These are phyloP conservation scores for Megamerina dolium DNA, from an alignment of 2,888 invertebrate genomes.

Conservation along the genomic window DNA sequence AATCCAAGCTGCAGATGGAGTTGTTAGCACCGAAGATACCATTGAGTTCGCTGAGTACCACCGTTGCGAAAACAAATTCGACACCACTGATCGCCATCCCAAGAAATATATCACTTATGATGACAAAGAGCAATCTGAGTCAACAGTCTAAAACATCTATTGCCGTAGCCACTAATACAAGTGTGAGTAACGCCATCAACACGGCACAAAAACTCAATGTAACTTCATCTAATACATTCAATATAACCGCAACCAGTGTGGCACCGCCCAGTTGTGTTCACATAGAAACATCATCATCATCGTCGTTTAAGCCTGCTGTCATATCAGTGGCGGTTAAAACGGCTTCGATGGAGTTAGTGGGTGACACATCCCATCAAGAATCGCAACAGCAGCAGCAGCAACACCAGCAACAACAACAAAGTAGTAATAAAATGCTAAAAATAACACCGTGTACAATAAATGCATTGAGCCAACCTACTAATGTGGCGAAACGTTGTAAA, in stretches of 20 bases:
- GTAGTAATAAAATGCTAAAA: constrained; percentile 10
- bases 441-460: constrained; percentile 5
- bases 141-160: constrained; percentile 24
- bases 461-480: constrained; percentile 6
- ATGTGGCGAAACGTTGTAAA: constrained; percentile 50
- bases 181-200: constrained; percentile 14
- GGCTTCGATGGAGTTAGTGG: constrained; percentile 1
- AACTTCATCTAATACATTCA: constrained; percentile 9
- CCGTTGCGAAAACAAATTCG: constrained; percentile 8
- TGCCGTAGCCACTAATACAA: constrained; percentile 17
- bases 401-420: too few relatives aligned
- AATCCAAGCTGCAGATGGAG: constrained; percentile 2
- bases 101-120: constrained; percentile 33
- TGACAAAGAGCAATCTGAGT: constrained; percentile 28
- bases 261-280: neutral
- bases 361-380: constrained; percentile 5
- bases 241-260: constrained; percentile 5
- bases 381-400: too few relatives aligned
- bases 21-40: constrained; percentile 2
- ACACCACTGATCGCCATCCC: constrained; percentile 31
- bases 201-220: constrained; percentile 12
- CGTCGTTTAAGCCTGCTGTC: too few relatives aligned
- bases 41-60: constrained; percentile 2
- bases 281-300: neutral
- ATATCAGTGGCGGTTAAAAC: constrained; percentile 13